These are phyloP conservation scores for Kradibia gibbosae DNA, from an alignment of 1,140 invertebrate genomes.

Conservation along the genomic window DNA sequence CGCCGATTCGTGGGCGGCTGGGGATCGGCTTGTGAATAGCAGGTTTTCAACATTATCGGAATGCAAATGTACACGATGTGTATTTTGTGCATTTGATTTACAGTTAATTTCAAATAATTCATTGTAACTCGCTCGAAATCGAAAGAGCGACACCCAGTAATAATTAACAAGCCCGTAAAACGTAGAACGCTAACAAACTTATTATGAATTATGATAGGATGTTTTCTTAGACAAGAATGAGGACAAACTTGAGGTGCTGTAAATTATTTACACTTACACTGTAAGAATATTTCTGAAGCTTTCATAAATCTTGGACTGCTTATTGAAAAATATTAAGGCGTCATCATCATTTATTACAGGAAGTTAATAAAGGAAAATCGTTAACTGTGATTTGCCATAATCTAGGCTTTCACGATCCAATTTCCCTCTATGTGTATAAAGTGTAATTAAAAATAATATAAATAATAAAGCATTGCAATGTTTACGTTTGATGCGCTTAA, in stretches of 20 bases:
- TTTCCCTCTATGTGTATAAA: too few relatives aligned
- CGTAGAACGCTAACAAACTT: background rate
- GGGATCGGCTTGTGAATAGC: background rate
- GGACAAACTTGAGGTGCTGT: background rate
- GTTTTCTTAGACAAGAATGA: too few relatives aligned
- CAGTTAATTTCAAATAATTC: background rate
- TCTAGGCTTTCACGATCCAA: background rate
- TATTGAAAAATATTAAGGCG: background rate
- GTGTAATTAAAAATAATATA: too few relatives aligned
- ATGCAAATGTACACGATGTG: background rate
- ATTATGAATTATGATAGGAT: background rate
- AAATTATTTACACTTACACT: background rate
- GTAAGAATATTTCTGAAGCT: background rate
- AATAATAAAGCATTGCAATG: too few relatives aligned
- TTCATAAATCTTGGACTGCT: background rate
- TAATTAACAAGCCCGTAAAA: background rate
- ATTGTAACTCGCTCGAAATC: background rate
- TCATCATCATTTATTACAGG: too few relatives aligned
- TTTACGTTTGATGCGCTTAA: too few relatives aligned
- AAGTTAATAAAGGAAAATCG: background rate
- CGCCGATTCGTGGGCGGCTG: background rate
- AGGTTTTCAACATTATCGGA: background rate
- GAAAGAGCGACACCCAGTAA: background rate
- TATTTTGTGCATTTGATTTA: background rate
- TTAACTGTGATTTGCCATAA: background rate